Conservation (phyloP, 1,140 invertebrate species). For the Antheraea mylitta region DNA sequence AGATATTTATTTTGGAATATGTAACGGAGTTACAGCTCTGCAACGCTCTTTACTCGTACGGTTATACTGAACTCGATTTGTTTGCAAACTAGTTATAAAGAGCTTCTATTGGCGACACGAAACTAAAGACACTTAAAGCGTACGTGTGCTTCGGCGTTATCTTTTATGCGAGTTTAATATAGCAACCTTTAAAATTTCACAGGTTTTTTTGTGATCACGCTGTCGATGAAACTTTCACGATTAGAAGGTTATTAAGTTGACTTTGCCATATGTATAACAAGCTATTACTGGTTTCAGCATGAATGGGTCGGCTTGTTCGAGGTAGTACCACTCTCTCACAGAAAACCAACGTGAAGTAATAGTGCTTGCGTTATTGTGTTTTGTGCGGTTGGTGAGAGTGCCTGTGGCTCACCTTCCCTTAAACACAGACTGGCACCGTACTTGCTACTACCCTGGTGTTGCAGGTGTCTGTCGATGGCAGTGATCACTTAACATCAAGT, state of each 20-base stretch:
- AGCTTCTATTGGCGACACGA: conserved; percentile 24
- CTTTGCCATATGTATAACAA: too few species aligned
- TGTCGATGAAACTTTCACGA: background rate
- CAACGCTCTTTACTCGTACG: background rate
- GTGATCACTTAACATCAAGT: too few species aligned
- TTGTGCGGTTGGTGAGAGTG: too few species aligned
- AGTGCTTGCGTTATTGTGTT: too few species aligned
- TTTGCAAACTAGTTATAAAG: conserved; percentile 41
- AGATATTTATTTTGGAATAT: background rate
- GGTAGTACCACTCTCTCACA: too few species aligned
- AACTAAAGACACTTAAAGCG: conserved; percentile 23
- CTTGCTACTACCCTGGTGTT: too few species aligned
- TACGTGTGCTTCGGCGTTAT: conserved; percentile 30
- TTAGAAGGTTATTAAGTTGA: background rate
- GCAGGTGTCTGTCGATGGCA: too few species aligned
- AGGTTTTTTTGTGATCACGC: background rate
- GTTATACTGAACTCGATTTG: conserved; percentile 14
- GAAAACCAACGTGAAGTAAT: too few species aligned
- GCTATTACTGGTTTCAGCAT: too few species aligned
- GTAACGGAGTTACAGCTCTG: background rate
- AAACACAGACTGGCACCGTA: too few species aligned
- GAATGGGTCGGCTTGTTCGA: too few species aligned
- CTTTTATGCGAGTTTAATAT: background rate
- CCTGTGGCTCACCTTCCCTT: too few species aligned
- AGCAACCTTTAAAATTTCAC: background rate